Evolutionary conservation across 2,113 vertebrate genomes (phyloP), one percentile per base, ranked within the genome.

Genomic region (Bujurquina vittata): DNA sequence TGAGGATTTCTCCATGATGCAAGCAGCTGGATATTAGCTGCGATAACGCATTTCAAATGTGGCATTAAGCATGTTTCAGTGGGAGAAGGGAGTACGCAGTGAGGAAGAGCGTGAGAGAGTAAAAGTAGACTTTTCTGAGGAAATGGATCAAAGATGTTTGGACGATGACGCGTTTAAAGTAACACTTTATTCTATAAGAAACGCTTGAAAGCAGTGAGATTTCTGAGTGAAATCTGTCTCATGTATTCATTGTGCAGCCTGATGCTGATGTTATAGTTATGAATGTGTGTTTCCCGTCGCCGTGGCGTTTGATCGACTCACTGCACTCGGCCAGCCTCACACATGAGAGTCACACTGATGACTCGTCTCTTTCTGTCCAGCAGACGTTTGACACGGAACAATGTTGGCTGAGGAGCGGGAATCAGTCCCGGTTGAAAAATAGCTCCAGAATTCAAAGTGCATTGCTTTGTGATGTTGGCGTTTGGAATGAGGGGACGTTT

Each of bases 341-440:
- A 49, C 2, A 11, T 12, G 10, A 43, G 40, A 43, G 17, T 23
- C 12, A 37, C 0, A 0, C 22, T 49, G 63, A 15, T 17, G 37
- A 54, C 49, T 40, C 35, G 2, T 8, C 35, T 37, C 35, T 37
- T 37, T 37, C 35, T 37, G 35, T 37, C 35, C 49, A 18, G 49
- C 17, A 18, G 7, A 18, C 15, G 33, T 33, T 33, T 33, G 7
- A 54, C 18, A 10, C 3, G 4, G 52, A 55, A n/a, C n/a, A 3
- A 1, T 2, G 2, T 10, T 55, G 20, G 20, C 52, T 55, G 52
- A n/a, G 52, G 20, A 37, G 31, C 31, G 2, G 5, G 17, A 61
- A 31, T 62, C 20, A 0, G 7, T 33, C 60, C 46, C 10, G 18
- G 12, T 10, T 37, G 33, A 37, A 37, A 37, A 5, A 46, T 17